Evolutionary conservation across 2,113 vertebrate genomes (phyloP).

Genomic region (Coregonus clupeaformis): DNA sequence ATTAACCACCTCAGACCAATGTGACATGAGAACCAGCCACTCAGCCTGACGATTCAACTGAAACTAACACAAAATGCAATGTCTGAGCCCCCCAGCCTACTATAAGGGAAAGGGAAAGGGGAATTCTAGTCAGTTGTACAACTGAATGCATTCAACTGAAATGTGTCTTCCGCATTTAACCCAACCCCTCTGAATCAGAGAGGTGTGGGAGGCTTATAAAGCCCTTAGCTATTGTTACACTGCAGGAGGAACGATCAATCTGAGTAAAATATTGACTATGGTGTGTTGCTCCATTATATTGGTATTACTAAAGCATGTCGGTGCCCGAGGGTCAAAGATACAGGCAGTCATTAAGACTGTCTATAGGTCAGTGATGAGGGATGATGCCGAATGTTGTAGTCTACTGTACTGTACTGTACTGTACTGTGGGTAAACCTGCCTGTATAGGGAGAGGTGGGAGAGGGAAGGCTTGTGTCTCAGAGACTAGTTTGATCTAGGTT

Average conservation of each 20-base stretch:
- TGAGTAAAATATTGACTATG: background rate
- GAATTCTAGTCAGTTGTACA: background rate
- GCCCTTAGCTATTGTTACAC: background rate
- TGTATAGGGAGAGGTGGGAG: slow-evolving; percentile 42
- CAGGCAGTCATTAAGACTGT: slow-evolving; percentile 61
- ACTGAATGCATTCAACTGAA: too few species aligned
- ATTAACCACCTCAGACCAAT: slow-evolving; percentile 6
- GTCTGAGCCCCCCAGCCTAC: too few species aligned
- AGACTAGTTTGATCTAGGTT: slow-evolving; percentile 55
- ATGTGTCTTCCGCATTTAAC: too few species aligned
- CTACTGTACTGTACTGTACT: background rate
- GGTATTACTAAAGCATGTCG: slow-evolving; percentile 49
- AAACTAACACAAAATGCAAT: too few species aligned
- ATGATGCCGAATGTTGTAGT: slow-evolving; percentile 28
- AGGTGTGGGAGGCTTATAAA: background rate
- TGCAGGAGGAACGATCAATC: slow-evolving; percentile 27
- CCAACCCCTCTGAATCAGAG: background rate
- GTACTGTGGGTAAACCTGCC: background rate
- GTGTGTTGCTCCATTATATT: slow-evolving; percentile 30
- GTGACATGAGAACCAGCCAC: background rate
- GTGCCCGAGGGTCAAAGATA: slow-evolving; percentile 57
- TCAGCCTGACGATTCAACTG: slow-evolving; percentile 5
- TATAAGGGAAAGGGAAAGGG: too few species aligned
- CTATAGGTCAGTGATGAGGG: slow-evolving; percentile 67
- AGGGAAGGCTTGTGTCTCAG: slow-evolving; percentile 57